Conservation (phyloP, 2,888 invertebrate species). For the Reticulitermes lucifugus region DNA sequence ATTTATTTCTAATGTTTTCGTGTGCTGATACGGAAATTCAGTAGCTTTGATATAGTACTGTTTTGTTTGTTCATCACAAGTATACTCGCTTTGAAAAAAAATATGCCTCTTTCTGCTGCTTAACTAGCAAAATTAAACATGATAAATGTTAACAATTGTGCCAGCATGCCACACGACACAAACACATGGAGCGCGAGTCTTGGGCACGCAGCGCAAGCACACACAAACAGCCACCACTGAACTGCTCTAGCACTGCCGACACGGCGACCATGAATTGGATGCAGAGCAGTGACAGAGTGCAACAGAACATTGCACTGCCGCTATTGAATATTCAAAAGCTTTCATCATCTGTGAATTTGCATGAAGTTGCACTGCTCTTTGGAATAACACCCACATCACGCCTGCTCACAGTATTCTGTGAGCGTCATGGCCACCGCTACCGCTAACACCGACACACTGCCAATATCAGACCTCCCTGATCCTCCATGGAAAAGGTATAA, state of each 20-base stretch:
- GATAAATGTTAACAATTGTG: slow-evolving; percentile 3
- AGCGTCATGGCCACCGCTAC: slow-evolving; percentile 14
- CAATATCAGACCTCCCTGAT: slow-evolving; percentile 28
- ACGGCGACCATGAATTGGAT: neutral
- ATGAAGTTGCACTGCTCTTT: too few relatives aligned
- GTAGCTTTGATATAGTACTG: too few relatives aligned
- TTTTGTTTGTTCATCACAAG: neutral
- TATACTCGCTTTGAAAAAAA: neutral
- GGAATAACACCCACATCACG: too few relatives aligned
- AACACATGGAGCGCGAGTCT: slow-evolving; percentile 54
- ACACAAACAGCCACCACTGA: slow-evolving; percentile 13
- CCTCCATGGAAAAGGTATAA: slow-evolving; percentile 69
- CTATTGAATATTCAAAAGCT: too few relatives aligned
- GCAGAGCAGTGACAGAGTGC: too few relatives aligned
- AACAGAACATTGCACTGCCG: too few relatives aligned
- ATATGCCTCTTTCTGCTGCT: neutral
- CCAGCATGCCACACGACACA: slow-evolving; percentile 44
- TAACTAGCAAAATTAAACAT: neutral
- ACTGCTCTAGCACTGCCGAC: neutral
- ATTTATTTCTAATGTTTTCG: too few relatives aligned
- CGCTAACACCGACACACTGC: slow-evolving; percentile 15
- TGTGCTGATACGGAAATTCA: too few relatives aligned
- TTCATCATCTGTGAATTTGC: too few relatives aligned
- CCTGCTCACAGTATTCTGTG: too few relatives aligned
- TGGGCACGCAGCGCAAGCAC: slow-evolving; percentile 56